Evolutionary conservation across 35 echinoderm and acorn worm species (phyloP), one percentile per base, ranked within the genome.

Genomic region (Eucidaris tribuloides): DNA sequence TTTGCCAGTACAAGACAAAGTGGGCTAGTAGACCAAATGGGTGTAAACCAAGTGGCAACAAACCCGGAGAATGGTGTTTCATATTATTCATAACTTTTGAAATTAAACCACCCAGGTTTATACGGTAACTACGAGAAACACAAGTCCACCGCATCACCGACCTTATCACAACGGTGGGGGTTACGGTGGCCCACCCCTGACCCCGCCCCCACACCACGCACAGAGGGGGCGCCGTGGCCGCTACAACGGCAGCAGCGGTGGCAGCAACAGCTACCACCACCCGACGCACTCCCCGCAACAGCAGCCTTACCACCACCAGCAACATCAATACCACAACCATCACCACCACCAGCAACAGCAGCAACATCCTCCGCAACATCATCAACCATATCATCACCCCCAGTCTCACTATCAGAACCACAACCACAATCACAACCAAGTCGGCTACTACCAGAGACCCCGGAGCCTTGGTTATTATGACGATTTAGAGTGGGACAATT

Each of bases 401-500:
- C 84, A 43, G 28, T 55, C 71, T 41, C 71, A 84, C 46, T 62
- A n/a, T 42, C 61, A 64, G 24, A 48, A 86, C 23, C 58, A 63
- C 4, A 45, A 81, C 77, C 78, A 70, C 59, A 62, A 43, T 22
- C 56, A 38, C 33, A 42, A 57, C 37, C 35, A 42, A 30, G 45
- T 56, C 27, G 50, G 48, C 5, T 36, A 58, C 29, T 22, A 22
- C 46, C 46, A 81, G 4, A 3, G 23, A 11, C 44, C 32, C n/a
- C 44, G 46, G 29, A 34, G 54, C 4, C 35, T 20, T 30, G 79
- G 79, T 42, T 58, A 15, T 2, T 23, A 46, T 29, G 58, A 65
- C 70, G 96, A 99, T 76, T 46, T 99, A 43, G 96, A 99, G 46
- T 99, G 96, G 96, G 96, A 99, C 87, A 93, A 99, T 78, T 99